Base-by-base conservation (phyloP, 2,797 vertebrate genomes). In the Sparus aurata region DNA sequence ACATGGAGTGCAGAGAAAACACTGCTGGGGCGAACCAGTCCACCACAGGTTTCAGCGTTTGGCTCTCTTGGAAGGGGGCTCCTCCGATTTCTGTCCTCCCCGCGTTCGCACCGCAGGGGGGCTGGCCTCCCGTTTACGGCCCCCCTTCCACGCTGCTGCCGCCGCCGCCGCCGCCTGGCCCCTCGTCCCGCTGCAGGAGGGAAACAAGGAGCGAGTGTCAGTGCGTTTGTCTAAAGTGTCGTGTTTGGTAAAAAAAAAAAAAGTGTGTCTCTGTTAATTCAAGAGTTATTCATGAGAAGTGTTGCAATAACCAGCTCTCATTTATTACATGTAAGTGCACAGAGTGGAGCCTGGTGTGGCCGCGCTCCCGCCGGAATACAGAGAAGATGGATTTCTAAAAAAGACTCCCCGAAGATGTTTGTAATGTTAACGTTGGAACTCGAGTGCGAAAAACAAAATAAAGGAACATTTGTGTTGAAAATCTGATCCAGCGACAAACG, bases 51-150 rank as follows among this genome's bases (percentile, higher is more conserved):
- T 78, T 95, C 95, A 98, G 86, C 97, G 97, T 79, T 98, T 99
- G n/a, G 94, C 85, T 90, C 96, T 97, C 91, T 98, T 99, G 25
- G 87, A 66, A 1, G 96, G 93, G 0, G 86, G 91, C 82, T 99
- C 97, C 65, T 98, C 97, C 59, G 94, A 76, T 85, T 96, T 96
- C 90, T 95, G 97, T 79, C 96, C 96, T 69, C 96, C 95, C 69
- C 97, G 95, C 1, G 96, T 97, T 45, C 96, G 95, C 70, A 93
- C 94, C 38, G 92, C 93, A 0, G 96, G 94, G 62, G 98, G 97
- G 87, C 97, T 98, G 77, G 91, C 89, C 86, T 99, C 98, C 79
- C 95, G 95, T 90, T 96, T 97, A 64, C 96, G 95, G 45, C 90
- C 91, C 80, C 90, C 96, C 83, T 97, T 98, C 81, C n/a, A 80